Evolutionary conservation across 2,797 vertebrate genomes (phyloP), one percentile per base, ranked within the genome.

Genomic region (Gymnoscopelus braueri): DNA sequence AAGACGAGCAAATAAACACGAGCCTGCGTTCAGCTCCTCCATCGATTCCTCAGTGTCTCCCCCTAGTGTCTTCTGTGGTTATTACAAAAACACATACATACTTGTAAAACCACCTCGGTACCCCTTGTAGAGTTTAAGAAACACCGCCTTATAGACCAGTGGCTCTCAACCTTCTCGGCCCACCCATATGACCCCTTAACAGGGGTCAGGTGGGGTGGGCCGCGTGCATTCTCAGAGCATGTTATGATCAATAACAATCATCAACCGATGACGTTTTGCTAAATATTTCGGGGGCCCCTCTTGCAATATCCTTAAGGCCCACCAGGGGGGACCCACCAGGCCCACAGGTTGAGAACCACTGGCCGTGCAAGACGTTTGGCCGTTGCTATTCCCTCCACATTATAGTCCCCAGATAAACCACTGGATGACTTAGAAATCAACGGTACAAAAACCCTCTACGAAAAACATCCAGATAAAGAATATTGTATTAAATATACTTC

Each of bases 401-500:
- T 19, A 19, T 19, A 19, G 19, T 80, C 61, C 69, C 64, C 65
- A 61, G 57, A 78, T 15, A 73, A 77, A 73, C 58, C 66, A 19
- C 63, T 56, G 49, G 65, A 52, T 60, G 66, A 72, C 68, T 76
- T 63, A 9, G 2, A 81, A 76, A 78, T 67, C 53, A 77, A 79
- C 58, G 82, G 62, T 77, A 87, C 65, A 87, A 44, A 90, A 84
- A 63, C 69, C n/a, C 60, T 65, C 59, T 14, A 79, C 48, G 64
- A 71, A 71, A 54, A 68, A 78, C 67, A 80, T 68, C 77, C 26
- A 80, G 59, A 78, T 67, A 82, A 74, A 85, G 69, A 77, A 75
- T 26, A 81, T 77, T 49, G 71, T 72, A 72, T 66, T 72, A 73
- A 77, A 84, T 85, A 84, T 78, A 74, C 78, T 77, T 71, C 70